Conservation (phyloP, 2,888 invertebrate genomes). For the Platycheirus rosarum region DNA sequence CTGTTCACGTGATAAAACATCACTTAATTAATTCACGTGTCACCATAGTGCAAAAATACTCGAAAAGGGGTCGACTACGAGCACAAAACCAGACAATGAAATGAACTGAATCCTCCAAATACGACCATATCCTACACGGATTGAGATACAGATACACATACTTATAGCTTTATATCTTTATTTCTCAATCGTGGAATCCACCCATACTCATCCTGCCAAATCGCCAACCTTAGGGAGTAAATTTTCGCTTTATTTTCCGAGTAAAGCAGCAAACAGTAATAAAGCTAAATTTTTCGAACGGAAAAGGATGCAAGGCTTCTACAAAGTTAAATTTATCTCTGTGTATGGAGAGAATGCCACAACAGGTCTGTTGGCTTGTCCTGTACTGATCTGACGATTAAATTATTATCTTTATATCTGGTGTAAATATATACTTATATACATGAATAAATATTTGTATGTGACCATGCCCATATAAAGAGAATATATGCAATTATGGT, state of each 20-base stretch:
- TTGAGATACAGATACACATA: slow-evolving; percentile 12
- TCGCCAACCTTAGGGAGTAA: not conserved
- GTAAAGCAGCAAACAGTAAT: slow-evolving; percentile 19
- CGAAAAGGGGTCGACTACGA: slow-evolving; percentile 48
- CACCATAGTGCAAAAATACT: slow-evolving; percentile 63
- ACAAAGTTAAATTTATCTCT: slow-evolving; percentile 43
- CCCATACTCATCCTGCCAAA: too few relatives aligned
- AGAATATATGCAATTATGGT: slow-evolving; percentile 28
- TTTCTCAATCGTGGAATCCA: too few relatives aligned
- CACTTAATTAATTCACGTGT: slow-evolving; percentile 72
- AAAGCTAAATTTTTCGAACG: slow-evolving; percentile 36
- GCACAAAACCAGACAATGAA: slow-evolving; percentile 50
- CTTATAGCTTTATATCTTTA: not conserved
- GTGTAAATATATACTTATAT: slow-evolving; percentile 5
- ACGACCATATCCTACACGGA: slow-evolving; percentile 26
- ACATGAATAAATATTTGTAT: not conserved
- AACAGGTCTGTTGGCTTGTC: slow-evolving; percentile 28
- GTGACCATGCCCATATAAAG: not conserved
- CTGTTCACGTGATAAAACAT: slow-evolving; percentile 69
- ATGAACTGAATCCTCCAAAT: slow-evolving; percentile 60
- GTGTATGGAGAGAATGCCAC: slow-evolving; percentile 15
- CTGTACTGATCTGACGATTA: slow-evolving; percentile 40
- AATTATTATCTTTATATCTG: slow-evolving; percentile 51
- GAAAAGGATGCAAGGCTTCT: slow-evolving; percentile 37
- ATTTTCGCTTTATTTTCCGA: slow-evolving; percentile 11